Base-by-base conservation (phyloP, 2,888 invertebrate species). In the Meghimatium bilineatum region DNA sequence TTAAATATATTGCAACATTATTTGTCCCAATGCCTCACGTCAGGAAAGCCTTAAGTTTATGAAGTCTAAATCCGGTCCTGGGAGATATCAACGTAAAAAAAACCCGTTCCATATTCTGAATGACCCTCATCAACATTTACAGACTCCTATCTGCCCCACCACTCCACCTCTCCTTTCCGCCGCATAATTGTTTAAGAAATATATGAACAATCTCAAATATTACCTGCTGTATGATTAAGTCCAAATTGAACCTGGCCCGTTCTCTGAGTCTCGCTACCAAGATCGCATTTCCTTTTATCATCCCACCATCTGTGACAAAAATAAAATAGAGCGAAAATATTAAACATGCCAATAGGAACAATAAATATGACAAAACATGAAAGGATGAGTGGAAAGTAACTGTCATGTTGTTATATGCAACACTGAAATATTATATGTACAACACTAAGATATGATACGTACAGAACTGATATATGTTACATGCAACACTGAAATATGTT, bases 301-400 rank as follows among this genome's bases (percentile, higher is more conserved):
- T 90, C 90, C 91, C 91, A 92, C 91, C 91, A 92, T 66, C 91
- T 92, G 10, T 20, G 74, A 2, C 6, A 38, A 71, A 2, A 71
- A 8, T 3, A 71, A 71, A 38, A 38, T 5, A 38, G 29, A 66
- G 17, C 17, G n/a, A n/a, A 56, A 56, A 14, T 56, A n/a, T 8
- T n/a, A 17, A 63, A 63, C 26, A n/a, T 10, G 1, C 63, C 26
- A n/a, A 29, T 14, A 10, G 20, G 63, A 66, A 20, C 12, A 1
- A 66, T n/a, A 66, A 29, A 36, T 17, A 69, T 10, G 5, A 34
- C 34, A 69, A 5, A 44, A 44, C 44, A 29, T 23, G 12, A 32
- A 32, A 17, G 67, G 29, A 67, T 14, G 17, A n/a, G 1, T 29
- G 32, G n/a, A n/a, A n/a, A n/a, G n/a, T n/a, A n/a, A n/a, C n/a